Evolutionary conservation across 2,797 vertebrate genomes (phyloP).

Genomic region (Schizopygopsis pylzovi): DNA sequence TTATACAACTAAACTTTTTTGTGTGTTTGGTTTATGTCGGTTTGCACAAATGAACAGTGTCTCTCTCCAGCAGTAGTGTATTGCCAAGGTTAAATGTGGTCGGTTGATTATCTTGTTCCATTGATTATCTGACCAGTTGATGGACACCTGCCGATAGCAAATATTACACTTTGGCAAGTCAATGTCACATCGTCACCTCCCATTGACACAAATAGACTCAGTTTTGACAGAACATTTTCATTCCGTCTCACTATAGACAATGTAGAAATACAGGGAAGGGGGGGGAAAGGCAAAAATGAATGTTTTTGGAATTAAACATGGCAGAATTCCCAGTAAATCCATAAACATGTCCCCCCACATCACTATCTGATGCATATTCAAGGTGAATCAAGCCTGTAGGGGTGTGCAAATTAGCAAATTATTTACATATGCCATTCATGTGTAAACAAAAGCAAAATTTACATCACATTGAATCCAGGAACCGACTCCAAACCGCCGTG

Average conservation of each 20-base stretch:
- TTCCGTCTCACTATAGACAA: neutral
- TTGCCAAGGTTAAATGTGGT: constrained; percentile 42
- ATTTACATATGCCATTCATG: constrained; percentile 53
- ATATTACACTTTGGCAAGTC: constrained; percentile 34
- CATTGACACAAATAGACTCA: constrained; percentile 6
- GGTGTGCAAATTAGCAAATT: constrained; percentile 46
- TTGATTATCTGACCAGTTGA: constrained; percentile 36
- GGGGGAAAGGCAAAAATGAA: neutral
- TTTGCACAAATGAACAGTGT: neutral
- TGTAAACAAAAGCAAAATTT: constrained; percentile 46
- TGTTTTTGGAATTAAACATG: neutral
- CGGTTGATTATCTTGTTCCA: constrained; percentile 37
- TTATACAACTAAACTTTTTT: too few relatives aligned
- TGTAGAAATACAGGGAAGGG: neutral
- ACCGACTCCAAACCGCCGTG: constrained; percentile 25
- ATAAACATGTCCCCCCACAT: constrained; percentile 44
- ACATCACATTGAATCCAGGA: constrained; percentile 38
- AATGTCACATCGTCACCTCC: constrained; percentile 30
- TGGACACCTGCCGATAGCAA: constrained; percentile 40
- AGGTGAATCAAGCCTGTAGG: constrained; percentile 32
- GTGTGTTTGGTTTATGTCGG: neutral
- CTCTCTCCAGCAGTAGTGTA: constrained; percentile 12
- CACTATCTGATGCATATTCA: constrained; percentile 38
- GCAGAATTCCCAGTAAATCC: constrained; percentile 35
- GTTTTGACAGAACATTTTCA: constrained; percentile 34